Percentiles rank a stretch among this genome's conserved stretches.
Evolutionary conservation across 1,140 invertebrate species (phyloP).

Genomic region (Zaprionus vittiger): DNA sequence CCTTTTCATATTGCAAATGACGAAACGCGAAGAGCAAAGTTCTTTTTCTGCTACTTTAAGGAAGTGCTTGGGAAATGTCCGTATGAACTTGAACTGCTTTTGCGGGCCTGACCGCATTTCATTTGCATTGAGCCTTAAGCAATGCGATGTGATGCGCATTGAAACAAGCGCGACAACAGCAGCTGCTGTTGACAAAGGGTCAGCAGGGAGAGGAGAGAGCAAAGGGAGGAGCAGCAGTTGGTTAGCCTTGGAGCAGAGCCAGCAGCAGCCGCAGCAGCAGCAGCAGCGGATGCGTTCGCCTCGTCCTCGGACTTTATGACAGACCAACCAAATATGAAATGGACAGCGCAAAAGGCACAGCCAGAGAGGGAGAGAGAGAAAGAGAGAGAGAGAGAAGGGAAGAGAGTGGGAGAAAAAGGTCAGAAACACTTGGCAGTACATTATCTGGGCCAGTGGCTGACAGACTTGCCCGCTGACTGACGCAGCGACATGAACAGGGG

Average conservation of each 20-base stretch:
- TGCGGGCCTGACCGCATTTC: slow-evolving; percentile 45
- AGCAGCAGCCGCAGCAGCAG: slow-evolving; percentile 65
- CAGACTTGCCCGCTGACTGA: slow-evolving; percentile 28
- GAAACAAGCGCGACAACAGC: slow-evolving; percentile 43
- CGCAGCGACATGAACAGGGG: neutral
- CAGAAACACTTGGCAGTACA: slow-evolving; percentile 82
- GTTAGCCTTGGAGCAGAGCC: slow-evolving; percentile 53
- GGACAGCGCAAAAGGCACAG: slow-evolving; percentile 36
- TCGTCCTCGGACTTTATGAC: slow-evolving; percentile 43
- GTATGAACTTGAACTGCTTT: slow-evolving; percentile 65
- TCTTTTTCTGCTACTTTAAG: neutral
- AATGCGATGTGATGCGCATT: slow-evolving; percentile 48
- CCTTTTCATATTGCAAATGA: too few relatives aligned
- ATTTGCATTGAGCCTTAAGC: slow-evolving; percentile 71
- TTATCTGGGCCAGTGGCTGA: slow-evolving; percentile 77
- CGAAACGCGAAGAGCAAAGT: too few relatives aligned
- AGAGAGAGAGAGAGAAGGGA: slow-evolving; percentile 6
- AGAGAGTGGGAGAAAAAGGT: slow-evolving; percentile 55
- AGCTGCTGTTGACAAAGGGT: slow-evolving; percentile 27
- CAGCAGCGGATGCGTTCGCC: slow-evolving; percentile 59
- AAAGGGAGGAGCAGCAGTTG: neutral
- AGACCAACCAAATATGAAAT: slow-evolving; percentile 68
- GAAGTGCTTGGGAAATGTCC: neutral
- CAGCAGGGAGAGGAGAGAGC: neutral
- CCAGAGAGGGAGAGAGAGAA: neutral